Evolutionary conservation across 2,113 vertebrate species (phyloP), one percentile per base, ranked within the genome.

Genomic region (Chamaea fasciata): DNA sequence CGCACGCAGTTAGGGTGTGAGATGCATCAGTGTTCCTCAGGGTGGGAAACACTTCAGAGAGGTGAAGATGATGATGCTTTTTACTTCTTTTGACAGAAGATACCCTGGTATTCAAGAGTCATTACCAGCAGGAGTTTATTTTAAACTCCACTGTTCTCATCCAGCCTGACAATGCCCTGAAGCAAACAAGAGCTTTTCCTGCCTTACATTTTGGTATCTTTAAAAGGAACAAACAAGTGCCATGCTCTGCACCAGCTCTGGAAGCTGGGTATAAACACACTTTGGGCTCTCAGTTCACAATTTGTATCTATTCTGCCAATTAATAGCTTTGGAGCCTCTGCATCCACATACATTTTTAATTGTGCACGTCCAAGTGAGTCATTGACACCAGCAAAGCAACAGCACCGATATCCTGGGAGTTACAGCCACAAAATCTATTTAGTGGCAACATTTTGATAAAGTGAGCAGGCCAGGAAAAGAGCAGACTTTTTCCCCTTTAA

Each of bases 1-100:
- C 4, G 0, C 39, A 5, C 21, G 12, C 42, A 47, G 26, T 1
- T 5, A 2, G 47, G 35, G 6, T 3, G 1, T 28, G 57, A 76
- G 35, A 7, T 14, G 8, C 10, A 8, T 9, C 42, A 16, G 41
- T 3, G 2, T 1, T 82, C 41, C 65, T 70, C 50, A 16, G 46
- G 30, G 21, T 18, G 41, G 33, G 50, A 74, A 82, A 77, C 6
- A 3, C 30, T 47, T 57, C 57, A 11, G 53, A 73, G n/a, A 21
- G 50, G 63, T 22, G 55, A 73, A 35, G 84, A 13, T 30, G 53
- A 30, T 28, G 39, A 24, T 64, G 52, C 15, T 64, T 67, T 55
- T 52, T 73, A 21, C 37, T 55, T 64, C 22, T 64, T 65, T 41
- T 31, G 64, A 63, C 52, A 89, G 77, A 74, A 50, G 28, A 39